These are phyloP conservation scores for cattle (Bos taurus) DNA, from an alignment of 2,113 vertebrate genomes.

Conservation along the genomic window DNA sequence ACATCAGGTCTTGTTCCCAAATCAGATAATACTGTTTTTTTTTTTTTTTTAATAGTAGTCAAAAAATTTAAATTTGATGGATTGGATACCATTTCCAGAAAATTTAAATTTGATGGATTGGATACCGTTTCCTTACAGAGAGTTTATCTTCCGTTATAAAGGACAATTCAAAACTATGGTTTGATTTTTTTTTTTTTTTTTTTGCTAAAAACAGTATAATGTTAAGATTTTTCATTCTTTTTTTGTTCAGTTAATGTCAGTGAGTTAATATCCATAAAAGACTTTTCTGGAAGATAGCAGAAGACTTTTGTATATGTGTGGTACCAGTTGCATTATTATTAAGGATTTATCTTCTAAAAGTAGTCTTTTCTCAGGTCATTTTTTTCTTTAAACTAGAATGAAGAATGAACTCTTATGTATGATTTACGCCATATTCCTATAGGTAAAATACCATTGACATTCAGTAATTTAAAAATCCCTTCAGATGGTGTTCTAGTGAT, in stretches of 20 bases:
- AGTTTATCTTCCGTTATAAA: not conserved
- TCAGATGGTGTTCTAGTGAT: conserved; percentile 26
- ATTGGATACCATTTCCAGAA: conserved; percentile 6
- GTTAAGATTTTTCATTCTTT: conserved; percentile 11
- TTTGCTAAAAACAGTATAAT: not conserved
- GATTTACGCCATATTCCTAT: not conserved
- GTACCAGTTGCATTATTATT: not conserved
- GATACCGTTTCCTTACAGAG: not conserved
- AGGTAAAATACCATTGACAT: not conserved
- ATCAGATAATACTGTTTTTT: not conserved
- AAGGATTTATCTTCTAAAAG: not conserved
- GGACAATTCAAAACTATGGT: not conserved
- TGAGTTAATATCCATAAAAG: not conserved
- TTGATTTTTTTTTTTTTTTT: not conserved
- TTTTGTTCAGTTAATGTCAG: not conserved
- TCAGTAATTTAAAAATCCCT: conserved; percentile 25
- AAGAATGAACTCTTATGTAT: not conserved
- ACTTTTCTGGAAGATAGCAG: not conserved
- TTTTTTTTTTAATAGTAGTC: not conserved
- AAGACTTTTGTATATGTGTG: not conserved
- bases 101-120: not conserved
- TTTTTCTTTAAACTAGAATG: not conserved
- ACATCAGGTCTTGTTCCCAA: not conserved
- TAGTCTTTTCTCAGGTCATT: not conserved
- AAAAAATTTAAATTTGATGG: not conserved